Percentiles rank a stretch among this genome's conserved stretches.
phyloP scores from a whole-genome alignment of 2,113 vertebrate genomes.

The Excalfactoria chinensis region DNA sequence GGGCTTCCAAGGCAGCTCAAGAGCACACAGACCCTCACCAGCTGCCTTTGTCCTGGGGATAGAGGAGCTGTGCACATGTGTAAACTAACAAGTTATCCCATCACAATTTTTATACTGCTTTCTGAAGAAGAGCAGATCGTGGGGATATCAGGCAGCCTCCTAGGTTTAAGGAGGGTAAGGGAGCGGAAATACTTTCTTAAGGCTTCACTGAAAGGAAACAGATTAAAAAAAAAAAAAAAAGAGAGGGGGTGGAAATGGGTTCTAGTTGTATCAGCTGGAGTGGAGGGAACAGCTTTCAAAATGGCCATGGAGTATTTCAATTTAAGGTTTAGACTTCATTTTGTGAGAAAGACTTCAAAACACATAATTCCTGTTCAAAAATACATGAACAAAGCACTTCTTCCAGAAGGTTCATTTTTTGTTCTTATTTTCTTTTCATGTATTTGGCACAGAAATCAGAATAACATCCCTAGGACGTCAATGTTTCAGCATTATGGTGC shows the following conservation, averaged over 20 bases:
- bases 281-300: background rate
- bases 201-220: constrained; percentile 33
- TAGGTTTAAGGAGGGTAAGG: background rate
- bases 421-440: background rate
- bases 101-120: background rate
- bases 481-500: background rate
- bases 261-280: constrained; percentile 29
- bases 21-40: background rate
- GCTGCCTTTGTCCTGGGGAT: background rate
- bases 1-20: background rate
- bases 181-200: constrained; percentile 38
- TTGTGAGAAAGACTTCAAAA: background rate
- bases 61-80: background rate
- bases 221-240: constrained; percentile 15
- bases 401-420: background rate
- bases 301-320: background rate
- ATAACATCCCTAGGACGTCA: background rate
- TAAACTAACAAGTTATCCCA: background rate
- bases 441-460: background rate
- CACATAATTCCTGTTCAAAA: background rate
- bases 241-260: background rate
- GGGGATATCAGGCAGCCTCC: background rate
- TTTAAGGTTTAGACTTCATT: background rate
- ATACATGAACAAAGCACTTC: background rate
- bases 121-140: background rate